Percentiles rank a stretch among this genome's conserved stretches.
phyloP scores from a whole-genome alignment of 2,888 invertebrate species.

The Drosophila multiciliata region DNA sequence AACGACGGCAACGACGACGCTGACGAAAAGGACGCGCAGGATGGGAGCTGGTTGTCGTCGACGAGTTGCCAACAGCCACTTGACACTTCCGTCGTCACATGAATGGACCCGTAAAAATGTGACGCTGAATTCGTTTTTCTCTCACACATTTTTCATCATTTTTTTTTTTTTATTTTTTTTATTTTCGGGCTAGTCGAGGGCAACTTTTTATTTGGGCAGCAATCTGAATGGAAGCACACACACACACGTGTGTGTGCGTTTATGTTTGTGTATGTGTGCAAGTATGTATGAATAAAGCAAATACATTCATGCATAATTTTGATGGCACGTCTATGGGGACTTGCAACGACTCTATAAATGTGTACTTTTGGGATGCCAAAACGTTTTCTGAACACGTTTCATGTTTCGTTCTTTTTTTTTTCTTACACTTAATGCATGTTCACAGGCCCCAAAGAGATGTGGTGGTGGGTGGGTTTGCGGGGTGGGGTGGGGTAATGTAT shows the following conservation, averaged over 20 bases:
- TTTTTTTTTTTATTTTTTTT: slow-evolving; percentile 18
- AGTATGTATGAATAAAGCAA: slow-evolving; percentile 66
- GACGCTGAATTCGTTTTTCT: slow-evolving; percentile 67
- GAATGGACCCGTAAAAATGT: slow-evolving; percentile 81
- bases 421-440: slow-evolving; percentile 56
- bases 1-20: slow-evolving; percentile 45
- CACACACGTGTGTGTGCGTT: not conserved
- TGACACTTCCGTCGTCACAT: slow-evolving; percentile 81
- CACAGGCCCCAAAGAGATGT: slow-evolving; percentile 34
- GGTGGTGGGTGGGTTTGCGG: not conserved
- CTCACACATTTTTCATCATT: slow-evolving; percentile 14
- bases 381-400: slow-evolving; percentile 75
- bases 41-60: slow-evolving; percentile 74
- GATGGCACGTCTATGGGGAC: slow-evolving; percentile 64
- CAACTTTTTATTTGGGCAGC: slow-evolving; percentile 76
- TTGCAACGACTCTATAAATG: slow-evolving; percentile 39
- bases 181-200: slow-evolving; percentile 67
- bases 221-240: slow-evolving; percentile 43
- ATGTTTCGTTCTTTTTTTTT: slow-evolving; percentile 24
- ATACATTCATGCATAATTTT: slow-evolving; percentile 81
- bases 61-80: slow-evolving; percentile 81
- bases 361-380: slow-evolving; percentile 74
- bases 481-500: slow-evolving; percentile 8
- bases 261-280: slow-evolving; percentile 12
- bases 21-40: slow-evolving; percentile 75